Base-by-base conservation (phyloP, 2,113 vertebrate genomes). In the Ornithorhynchus anatinus region DNA sequence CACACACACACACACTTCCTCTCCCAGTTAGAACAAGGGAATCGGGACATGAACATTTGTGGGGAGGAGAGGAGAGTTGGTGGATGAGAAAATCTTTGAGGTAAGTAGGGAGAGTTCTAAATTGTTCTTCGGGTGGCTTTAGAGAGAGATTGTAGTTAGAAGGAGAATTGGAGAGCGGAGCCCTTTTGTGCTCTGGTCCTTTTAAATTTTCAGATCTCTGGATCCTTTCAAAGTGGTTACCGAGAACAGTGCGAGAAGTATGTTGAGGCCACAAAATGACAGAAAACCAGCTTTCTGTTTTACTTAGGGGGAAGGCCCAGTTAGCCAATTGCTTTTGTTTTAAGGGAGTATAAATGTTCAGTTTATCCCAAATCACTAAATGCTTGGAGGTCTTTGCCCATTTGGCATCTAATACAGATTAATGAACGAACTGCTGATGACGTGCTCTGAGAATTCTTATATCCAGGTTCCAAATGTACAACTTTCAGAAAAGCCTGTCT, bases 261-360 rank as follows among this genome's bases (percentile, higher is more conserved):
- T 45, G 44, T 57, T 57, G 44, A 53, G 57, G 14, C 22, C 48
- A 43, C 36, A n/a, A 1, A 43, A 42, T 32, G 37, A 23, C 20
- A n/a, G n/a, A 72, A 53, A 58, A 63, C 19, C 59, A 31, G 65
- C n/a, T 70, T 68, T 76, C 44, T 62, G 4, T 27, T 50, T 6
- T 44, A 10, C 58, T 76, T 76, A 60, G 23, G 4, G 35, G 19
- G 29, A 60, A 36, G 57, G 2, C 20, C 43, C 27, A 33, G 35
- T 44, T 31, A 32, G 23, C 14, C 11, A 10, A n/a, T 52, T 67
- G 39, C 17, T 54, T 69, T 59, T 40, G 22, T 16, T 57, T 20
- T 58, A 23, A 5, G 15, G 14, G 3, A 53, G 42, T 67, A 77
- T 57, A 63, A 45, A 60, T 23, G 17, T 45, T 59, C 20, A 8